Evolutionary conservation across 2,888 invertebrate genomes (phyloP).

Genomic region (Pediacus dermestoides): DNA sequence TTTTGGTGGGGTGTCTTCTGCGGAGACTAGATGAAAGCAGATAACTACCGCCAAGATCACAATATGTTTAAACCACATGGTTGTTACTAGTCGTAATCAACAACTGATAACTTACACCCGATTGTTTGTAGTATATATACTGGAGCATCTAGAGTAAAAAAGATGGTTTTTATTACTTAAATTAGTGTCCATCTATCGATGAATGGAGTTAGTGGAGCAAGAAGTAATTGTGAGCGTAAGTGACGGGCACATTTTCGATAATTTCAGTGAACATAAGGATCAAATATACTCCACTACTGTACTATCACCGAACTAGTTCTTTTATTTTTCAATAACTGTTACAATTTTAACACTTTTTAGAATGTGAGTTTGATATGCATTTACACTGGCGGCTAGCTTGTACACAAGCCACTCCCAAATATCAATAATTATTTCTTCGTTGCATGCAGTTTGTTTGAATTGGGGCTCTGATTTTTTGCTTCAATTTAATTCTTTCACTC

Average conservation of each 20-base stretch:
- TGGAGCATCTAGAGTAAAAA: slow-evolving; percentile 26
- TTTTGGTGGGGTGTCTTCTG: slow-evolving; percentile 9
- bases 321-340: slow-evolving; percentile 26
- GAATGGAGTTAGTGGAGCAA: slow-evolving; percentile 50
- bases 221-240: slow-evolving; percentile 46
- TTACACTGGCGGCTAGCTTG: slow-evolving; percentile 4
- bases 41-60: slow-evolving; percentile 13
- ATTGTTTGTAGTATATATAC: slow-evolving; percentile 27
- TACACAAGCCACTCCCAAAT: slow-evolving; percentile 5
- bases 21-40: slow-evolving; percentile 7
- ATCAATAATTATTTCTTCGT: slow-evolving; percentile 2
- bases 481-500: no score
- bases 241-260: slow-evolving; percentile 39
- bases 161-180: slow-evolving; percentile 29
- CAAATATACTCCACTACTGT: slow-evolving; percentile 19
- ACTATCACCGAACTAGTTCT: slow-evolving; percentile 32
- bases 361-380: slow-evolving; percentile 9
- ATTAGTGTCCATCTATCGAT: slow-evolving; percentile 31
- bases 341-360: slow-evolving; percentile 19
- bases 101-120: slow-evolving; percentile 3
- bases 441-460: no score
- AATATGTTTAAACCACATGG: slow-evolving; percentile 18
- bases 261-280: slow-evolving; percentile 28
- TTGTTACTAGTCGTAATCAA: background rate
- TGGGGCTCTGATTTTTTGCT: no score